phyloP scores from a whole-genome alignment of 2,113 vertebrate species.

The Grus americana region DNA sequence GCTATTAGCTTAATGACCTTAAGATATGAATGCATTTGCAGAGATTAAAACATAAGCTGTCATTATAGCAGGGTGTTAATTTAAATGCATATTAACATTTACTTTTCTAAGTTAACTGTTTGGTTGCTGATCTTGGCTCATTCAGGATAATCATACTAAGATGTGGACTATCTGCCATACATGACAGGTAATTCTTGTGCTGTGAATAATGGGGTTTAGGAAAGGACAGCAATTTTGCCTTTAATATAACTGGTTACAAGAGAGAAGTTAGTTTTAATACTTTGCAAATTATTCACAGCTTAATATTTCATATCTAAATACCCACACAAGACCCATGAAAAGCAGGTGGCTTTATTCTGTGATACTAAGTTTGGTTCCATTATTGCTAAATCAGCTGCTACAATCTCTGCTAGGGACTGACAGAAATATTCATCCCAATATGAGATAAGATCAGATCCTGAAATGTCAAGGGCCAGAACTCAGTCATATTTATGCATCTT shows the following conservation, averaged over 20 bases:
- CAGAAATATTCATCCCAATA: not conserved
- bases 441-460: not conserved
- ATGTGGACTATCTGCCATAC: not conserved
- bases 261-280: not conserved
- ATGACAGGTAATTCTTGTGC: not conserved
- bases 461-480: not conserved
- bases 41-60: not conserved
- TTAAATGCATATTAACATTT: not conserved
- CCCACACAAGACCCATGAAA: not conserved
- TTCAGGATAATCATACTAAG: not conserved
- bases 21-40: not conserved
- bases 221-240: not conserved
- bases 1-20: not conserved
- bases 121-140: not conserved
- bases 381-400: not conserved
- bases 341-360: not conserved
- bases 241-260: not conserved
- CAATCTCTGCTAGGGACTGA: not conserved
- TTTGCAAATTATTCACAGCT: not conserved
- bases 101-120: not conserved
- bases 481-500: not conserved
- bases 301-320: not conserved
- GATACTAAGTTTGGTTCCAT: not conserved
- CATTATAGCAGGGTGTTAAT: not conserved
- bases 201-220: not conserved